These are phyloP conservation scores for Petrocephalus microphthalmus DNA, from an alignment of 2,113 vertebrate genomes.

Conservation along the genomic window DNA sequence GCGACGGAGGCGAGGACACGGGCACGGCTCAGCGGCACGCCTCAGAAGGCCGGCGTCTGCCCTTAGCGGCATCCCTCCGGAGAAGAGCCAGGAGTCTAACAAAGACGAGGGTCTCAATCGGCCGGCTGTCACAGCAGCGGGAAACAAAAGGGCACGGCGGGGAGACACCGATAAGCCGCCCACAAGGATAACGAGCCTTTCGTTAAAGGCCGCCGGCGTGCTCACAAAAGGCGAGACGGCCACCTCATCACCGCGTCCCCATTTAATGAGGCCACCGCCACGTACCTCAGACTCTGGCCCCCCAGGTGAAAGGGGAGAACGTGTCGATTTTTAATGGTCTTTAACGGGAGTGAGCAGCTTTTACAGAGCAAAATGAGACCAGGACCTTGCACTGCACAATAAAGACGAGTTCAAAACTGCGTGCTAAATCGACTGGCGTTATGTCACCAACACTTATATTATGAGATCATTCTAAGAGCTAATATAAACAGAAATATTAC, in stretches of 20 bases:
- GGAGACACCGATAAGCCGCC: conserved; percentile 36
- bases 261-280: conserved; percentile 25
- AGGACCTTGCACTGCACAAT: background rate
- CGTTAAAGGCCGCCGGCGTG: conserved; percentile 41
- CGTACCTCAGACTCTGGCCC: background rate
- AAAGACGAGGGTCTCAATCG: background rate
- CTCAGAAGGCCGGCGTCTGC: background rate
- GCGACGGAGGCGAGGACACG: background rate
- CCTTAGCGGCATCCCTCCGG: background rate
- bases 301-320: background rate
- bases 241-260: conserved; percentile 29
- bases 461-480: background rate
- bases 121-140: background rate
- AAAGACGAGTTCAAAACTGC: background rate
- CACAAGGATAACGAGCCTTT: conserved; percentile 45
- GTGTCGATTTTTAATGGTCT: background rate
- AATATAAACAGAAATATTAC: background rate
- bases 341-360: background rate
- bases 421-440: background rate
- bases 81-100: background rate
- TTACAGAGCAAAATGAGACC: background rate
- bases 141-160: conserved; percentile 2
- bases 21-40: background rate
- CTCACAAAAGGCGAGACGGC: conserved; percentile 39
- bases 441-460: background rate